These are phyloP conservation scores for Netta rufina DNA, from an alignment of 2,797 vertebrate species.

Conservation along the genomic window DNA sequence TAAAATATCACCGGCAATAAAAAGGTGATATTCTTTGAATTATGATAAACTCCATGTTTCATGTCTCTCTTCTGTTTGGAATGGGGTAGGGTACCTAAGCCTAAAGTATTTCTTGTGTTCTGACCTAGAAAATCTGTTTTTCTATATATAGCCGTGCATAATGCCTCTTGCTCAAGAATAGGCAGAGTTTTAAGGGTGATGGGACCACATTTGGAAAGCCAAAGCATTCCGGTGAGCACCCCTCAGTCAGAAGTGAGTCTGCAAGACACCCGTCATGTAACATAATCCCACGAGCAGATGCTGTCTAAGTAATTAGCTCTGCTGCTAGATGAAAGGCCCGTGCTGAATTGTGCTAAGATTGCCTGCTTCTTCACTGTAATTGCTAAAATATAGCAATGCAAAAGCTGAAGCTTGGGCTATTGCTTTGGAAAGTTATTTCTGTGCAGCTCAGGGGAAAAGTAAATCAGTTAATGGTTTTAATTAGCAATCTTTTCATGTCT, in stretches of 20 bases:
- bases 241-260: not conserved
- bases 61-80: not conserved
- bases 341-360: not conserved
- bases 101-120: not conserved
- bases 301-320: not conserved
- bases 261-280: fast-evolving
- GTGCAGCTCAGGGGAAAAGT: not conserved
- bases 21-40: constrained; percentile 41
- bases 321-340: not conserved
- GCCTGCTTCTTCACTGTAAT: not conserved
- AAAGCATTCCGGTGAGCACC: not conserved
- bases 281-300: not conserved
- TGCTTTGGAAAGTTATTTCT: not conserved
- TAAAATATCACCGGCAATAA: constrained; percentile 63
- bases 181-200: not conserved
- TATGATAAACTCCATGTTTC: constrained; percentile 55
- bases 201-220: not conserved
- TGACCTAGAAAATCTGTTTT: not conserved
- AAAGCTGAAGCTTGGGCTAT: not conserved
- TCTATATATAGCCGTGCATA: not conserved
- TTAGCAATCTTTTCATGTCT: constrained; percentile 18
- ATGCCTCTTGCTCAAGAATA: not conserved
- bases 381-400: not conserved
- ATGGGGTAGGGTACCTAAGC: not conserved
- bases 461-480: constrained; percentile 27